phyloP scores from a whole-genome alignment of 2,888 invertebrate genomes.

The Agrypnus murinus region DNA sequence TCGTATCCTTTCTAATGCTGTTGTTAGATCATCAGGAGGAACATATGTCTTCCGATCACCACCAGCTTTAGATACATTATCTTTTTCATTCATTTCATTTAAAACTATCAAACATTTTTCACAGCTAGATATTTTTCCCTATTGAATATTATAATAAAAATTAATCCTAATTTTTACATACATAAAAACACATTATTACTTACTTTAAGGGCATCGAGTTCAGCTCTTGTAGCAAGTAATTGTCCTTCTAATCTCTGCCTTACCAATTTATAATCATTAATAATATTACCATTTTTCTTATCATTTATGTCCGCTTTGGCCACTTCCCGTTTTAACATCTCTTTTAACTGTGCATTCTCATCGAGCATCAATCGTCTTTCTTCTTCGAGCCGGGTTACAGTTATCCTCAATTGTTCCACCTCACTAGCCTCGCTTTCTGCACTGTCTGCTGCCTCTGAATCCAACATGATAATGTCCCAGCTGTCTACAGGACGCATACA shows the following conservation, averaged over 20 bases:
- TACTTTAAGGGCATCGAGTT: conserved; percentile 79
- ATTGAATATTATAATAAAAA: conserved; percentile 49
- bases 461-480: conserved; percentile 71
- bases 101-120: conserved; percentile 70
- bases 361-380: conserved; percentile 71
- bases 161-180: no score
- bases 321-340: conserved; percentile 85
- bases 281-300: conserved; percentile 85
- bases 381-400: conserved; percentile 82
- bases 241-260: conserved; percentile 91
- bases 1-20: conserved; percentile 81
- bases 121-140: conserved; percentile 76
- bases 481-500: conserved; percentile 64
- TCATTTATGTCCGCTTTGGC: conserved; percentile 83
- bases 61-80: conserved; percentile 20
- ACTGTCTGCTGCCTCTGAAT: conserved; percentile 76
- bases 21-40: conserved; percentile 68
- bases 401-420: conserved; percentile 73
- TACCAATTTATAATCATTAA: conserved; percentile 93
- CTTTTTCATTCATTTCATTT: conserved; percentile 51
- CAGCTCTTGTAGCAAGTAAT: conserved; percentile 79
- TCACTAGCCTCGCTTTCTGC: conserved; percentile 76
- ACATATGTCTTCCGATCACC: conserved; percentile 35
- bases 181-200: no score
- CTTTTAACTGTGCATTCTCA: conserved; percentile 78